A percentile compares a stretch with the other conserved stretches of the same genome.
Conservation (phyloP, 2,113 vertebrate species). For the Ia io region DNA sequence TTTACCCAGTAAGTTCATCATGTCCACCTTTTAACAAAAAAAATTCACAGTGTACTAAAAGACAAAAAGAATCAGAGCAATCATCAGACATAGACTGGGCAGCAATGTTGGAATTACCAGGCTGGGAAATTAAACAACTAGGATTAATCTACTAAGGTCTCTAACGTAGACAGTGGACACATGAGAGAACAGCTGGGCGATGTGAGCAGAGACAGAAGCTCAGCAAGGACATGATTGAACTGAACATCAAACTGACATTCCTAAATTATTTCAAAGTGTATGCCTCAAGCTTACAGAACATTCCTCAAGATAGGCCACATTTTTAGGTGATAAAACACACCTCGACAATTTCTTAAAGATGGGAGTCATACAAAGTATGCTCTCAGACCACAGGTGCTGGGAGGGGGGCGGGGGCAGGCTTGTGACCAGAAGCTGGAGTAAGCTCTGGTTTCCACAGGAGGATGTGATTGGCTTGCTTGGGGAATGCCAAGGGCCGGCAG, state of each 20-base stretch:
- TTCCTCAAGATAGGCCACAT: not conserved
- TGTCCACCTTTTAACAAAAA: not conserved
- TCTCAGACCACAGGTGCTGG: not conserved
- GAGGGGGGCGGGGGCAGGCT: not conserved
- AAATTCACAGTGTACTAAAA: not conserved
- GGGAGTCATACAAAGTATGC: not conserved
- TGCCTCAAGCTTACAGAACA: not conserved
- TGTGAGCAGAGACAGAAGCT: not conserved
- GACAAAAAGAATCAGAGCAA: not conserved
- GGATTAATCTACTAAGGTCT: not conserved
- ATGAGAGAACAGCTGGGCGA: not conserved
- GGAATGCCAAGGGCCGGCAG: not conserved
- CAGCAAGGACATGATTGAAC: not conserved
- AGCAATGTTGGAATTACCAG: not conserved
- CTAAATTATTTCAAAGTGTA: not conserved
- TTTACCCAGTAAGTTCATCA: not conserved
- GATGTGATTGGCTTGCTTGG: not conserved
- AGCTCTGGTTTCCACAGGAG: not conserved
- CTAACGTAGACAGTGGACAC: not conserved
- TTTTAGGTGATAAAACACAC: not conserved
- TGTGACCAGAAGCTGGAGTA: not conserved
- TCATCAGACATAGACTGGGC: not conserved
- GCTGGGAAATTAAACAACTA: not conserved
- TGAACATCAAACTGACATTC: not conserved
- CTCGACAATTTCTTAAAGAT: not conserved